These are phyloP conservation scores for Huso huso DNA, from an alignment of 2,797 vertebrate genomes.

Conservation along the genomic window DNA sequence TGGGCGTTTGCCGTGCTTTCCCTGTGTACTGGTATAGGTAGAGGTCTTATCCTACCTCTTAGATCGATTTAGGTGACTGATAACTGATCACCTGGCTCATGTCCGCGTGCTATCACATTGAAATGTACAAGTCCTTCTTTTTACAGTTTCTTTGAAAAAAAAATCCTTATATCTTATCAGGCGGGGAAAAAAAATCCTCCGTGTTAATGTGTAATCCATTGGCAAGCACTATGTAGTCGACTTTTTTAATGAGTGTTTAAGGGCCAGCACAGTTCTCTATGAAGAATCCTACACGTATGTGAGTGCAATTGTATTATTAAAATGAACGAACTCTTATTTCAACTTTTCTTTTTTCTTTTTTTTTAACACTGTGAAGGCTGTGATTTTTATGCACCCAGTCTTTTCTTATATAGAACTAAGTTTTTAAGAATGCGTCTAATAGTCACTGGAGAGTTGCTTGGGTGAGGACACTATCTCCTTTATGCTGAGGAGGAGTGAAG, in stretches of 20 bases:
- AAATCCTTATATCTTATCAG: background rate
- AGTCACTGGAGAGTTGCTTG: constrained; percentile 35
- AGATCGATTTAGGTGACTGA: background rate
- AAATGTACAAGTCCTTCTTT: background rate
- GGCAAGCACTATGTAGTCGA: background rate
- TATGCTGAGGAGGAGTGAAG: constrained; percentile 40
- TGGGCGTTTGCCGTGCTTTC: too few species aligned
- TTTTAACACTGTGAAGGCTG: too few species aligned
- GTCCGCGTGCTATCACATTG: background rate
- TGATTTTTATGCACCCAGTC: background rate
- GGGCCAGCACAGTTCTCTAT: too few species aligned
- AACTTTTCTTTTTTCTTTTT: too few species aligned
- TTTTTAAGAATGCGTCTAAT: constrained; percentile 33
- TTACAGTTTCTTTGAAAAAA: background rate
- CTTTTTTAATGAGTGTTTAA: too few species aligned
- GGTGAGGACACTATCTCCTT: constrained; percentile 29
- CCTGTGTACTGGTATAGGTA: background rate
- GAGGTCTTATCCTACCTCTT: background rate
- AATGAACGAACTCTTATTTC: too few species aligned
- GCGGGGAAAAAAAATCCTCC: background rate
- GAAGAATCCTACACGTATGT: too few species aligned
- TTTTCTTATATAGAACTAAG: constrained; percentile 18
- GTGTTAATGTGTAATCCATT: background rate
- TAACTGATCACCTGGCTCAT: constrained; percentile 7
- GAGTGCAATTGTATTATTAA: too few species aligned